Conservation (phyloP, 2,888 invertebrate genomes). For the Dascillus cervinus region DNA sequence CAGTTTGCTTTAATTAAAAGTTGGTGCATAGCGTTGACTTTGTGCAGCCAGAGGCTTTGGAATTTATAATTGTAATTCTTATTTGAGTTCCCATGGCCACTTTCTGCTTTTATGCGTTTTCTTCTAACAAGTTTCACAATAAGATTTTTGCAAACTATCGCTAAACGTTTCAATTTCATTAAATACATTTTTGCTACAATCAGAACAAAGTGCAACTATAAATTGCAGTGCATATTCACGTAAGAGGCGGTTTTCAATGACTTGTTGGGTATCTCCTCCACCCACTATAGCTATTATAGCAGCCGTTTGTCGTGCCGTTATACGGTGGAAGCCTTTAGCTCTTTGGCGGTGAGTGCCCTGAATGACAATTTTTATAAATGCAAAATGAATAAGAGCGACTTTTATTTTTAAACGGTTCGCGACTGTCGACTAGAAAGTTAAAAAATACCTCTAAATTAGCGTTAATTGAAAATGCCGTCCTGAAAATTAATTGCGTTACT, state of each 20-base stretch:
- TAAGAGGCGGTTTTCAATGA: slow-evolving; percentile 24
- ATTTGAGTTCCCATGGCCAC: no score
- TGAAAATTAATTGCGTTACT: no score
- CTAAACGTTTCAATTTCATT: no score
- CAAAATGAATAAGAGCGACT: no score
- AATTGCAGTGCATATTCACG: slow-evolving; percentile 19
- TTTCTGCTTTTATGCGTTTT: no score
- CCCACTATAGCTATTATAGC: slow-evolving; percentile 24
- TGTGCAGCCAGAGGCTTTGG: slow-evolving; percentile 34
- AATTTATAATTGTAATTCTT: slow-evolving; percentile 39
- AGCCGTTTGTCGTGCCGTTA: slow-evolving; percentile 21
- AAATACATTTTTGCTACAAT: no score
- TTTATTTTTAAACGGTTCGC: no score
- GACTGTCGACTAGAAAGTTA: no score
- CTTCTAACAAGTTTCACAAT: no score
- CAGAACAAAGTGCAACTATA: slow-evolving; percentile 15
- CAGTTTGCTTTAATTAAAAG: slow-evolving; percentile 43
- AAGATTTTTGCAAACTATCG: no score
- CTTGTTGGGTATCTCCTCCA: slow-evolving; percentile 24
- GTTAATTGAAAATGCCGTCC: no score
- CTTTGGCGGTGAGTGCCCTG: slow-evolving; percentile 20
- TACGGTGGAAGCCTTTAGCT: slow-evolving; percentile 20
- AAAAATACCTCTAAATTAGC: no score
- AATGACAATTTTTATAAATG: slow-evolving; percentile 15
- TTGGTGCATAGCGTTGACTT: slow-evolving; percentile 38